Conservation (phyloP, 2,888 invertebrate genomes). For the Sinohyriopsis cumingii region DNA sequence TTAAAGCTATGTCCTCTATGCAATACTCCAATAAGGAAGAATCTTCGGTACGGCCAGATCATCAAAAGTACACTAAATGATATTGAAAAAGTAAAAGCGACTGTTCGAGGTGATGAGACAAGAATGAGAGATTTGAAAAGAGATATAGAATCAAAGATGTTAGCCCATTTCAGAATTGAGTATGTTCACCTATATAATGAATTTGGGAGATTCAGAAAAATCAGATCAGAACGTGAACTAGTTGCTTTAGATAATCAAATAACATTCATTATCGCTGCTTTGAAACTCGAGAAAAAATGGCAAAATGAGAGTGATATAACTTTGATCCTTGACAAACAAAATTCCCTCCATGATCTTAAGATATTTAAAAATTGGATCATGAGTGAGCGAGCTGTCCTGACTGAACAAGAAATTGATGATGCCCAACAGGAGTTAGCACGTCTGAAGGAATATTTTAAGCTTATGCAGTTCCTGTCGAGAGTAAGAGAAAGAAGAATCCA, state of each 20-base stretch:
- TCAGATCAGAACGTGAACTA: background rate
- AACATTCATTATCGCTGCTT: no score
- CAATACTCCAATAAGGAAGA: no score
- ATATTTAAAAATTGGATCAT: slow-evolving; percentile 10
- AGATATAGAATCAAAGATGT: slow-evolving; percentile 4
- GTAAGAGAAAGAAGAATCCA: background rate
- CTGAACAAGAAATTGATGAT: slow-evolving; percentile 35
- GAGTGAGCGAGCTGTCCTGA: slow-evolving; percentile 5
- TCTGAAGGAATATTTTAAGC: slow-evolving; percentile 8
- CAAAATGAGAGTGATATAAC: no score
- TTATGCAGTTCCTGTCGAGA: slow-evolving; percentile 5
- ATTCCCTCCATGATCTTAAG: background rate
- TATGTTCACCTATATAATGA: slow-evolving; percentile 3
- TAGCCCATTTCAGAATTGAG: slow-evolving; percentile 14
- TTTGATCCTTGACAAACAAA: no score
- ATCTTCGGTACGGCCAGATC: no score
- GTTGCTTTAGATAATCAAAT: slow-evolving; percentile 7
- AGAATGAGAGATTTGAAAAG: slow-evolving; percentile 2
- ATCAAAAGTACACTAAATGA: no score
- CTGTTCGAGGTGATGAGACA: slow-evolving; percentile 18
- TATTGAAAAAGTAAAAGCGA: slow-evolving; percentile 65
- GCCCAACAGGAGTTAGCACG: slow-evolving; percentile 28
- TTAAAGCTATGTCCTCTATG: no score
- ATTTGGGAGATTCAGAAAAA: background rate
- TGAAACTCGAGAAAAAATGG: no score